Base-by-base conservation (phyloP, 2,888 invertebrate genomes). In the Gandaritis pyraliata region DNA sequence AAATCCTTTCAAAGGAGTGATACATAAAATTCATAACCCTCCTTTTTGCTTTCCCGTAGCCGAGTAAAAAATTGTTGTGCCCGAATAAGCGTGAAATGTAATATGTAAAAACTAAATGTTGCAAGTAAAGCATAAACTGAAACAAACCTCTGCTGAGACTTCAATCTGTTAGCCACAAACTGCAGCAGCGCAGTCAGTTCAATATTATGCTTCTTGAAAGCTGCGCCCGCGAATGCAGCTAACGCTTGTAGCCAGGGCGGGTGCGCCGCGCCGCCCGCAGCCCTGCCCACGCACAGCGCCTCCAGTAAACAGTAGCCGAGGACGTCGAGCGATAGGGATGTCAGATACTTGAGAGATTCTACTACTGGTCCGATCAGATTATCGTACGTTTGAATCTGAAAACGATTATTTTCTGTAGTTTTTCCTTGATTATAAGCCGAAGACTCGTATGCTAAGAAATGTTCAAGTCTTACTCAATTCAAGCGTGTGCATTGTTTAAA, bases 141-240 rank as follows among this genome's bases (percentile, higher is more conserved):
- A 23, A 53, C 59, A 12, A 43, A 63, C 97, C 97, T 98, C 88
- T 98, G 98, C 75, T 98, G 97, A 16, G 97, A 96, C 87, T 99
- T 99, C 15, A 99, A 94, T 81, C 99, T 97, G 92, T 99, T 99
- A 41, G 98, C 98, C 23, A 99, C 97, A 86, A 98, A 99, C 86
- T 99, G 99, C 81, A 99, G 90, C 69, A 99, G 88, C 1, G 99
- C 99, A 3, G 97, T 96, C 66, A 99, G 93, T 82, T 99, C 99
- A 62, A 99, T 97, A 76, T 96, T 96, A 86, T 99, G 99, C 84
- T 99, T 99, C 90, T 98, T 98, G 88, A 97, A 99, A 70, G 99
- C 97, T 1, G 98, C 96, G 11, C 99, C 99, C 74, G 98, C 97
- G 91, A 99, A 99, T 63, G 96, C 97, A 0, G 99, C 97, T 30